Evolutionary conservation across 2,797 vertebrate genomes (phyloP).

Genomic region (Rousettus madagascariensis): DNA sequence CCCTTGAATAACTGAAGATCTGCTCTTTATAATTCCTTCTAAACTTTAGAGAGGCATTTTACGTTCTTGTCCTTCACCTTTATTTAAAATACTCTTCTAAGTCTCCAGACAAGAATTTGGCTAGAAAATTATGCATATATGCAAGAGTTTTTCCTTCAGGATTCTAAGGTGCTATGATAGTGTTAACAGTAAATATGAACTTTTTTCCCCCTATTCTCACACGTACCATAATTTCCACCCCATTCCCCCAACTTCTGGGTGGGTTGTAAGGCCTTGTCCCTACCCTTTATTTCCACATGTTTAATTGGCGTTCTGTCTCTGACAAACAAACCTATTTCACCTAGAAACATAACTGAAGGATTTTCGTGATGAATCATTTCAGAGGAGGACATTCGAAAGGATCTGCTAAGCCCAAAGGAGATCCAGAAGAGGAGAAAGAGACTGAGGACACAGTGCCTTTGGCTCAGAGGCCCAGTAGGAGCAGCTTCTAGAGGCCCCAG

Average conservation of each 20-base stretch:
- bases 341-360: background rate
- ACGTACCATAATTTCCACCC: background rate
- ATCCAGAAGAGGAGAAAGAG: background rate
- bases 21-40: background rate
- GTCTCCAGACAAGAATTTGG: background rate
- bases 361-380: background rate
- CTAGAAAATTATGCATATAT: background rate
- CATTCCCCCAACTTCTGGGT: background rate
- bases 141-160: background rate
- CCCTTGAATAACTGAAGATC: background rate
- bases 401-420: background rate
- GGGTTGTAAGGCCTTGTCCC: background rate
- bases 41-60: background rate
- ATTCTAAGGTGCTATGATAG: background rate
- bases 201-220: background rate
- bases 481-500: background rate
- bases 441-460: background rate
- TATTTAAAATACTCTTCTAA: background rate
- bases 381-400: background rate
- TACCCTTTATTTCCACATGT: background rate
- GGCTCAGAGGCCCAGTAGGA: background rate
- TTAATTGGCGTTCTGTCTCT: background rate
- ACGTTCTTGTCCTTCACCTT: background rate
- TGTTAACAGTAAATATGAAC: background rate
- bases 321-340: background rate